phyloP scores from a whole-genome alignment of 2,113 vertebrate genomes.

The Seriola rivoliana region DNA sequence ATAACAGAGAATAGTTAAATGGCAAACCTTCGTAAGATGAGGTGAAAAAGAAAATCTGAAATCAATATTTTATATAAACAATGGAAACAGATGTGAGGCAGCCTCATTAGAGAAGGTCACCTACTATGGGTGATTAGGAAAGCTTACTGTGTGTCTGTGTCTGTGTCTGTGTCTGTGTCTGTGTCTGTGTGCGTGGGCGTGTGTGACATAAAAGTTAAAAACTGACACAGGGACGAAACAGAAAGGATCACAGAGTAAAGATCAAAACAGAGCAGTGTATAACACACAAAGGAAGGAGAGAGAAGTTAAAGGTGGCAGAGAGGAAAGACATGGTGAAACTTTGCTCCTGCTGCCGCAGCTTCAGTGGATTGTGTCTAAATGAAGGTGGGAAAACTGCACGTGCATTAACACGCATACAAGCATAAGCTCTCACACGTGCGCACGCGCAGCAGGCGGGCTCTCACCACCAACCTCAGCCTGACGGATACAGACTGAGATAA shows the following conservation, averaged over 20 bases:
- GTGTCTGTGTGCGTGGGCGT: not conserved
- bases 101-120: constrained; percentile 21
- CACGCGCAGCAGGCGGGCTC: constrained; percentile 27
- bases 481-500: constrained; percentile 34
- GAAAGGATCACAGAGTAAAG: constrained; percentile 14
- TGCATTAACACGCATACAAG: constrained; percentile 14
- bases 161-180: not conserved
- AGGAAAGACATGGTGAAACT: not conserved
- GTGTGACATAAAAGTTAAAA: constrained; percentile 21
- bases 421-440: constrained; percentile 36
- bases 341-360: not conserved
- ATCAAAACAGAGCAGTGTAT: constrained; percentile 10
- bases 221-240: not conserved
- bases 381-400: constrained; percentile 18
- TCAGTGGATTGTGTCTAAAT: constrained; percentile 29
- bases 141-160: not conserved
- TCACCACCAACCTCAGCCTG: constrained; percentile 4
- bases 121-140: constrained; percentile 9
- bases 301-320: constrained; percentile 1
- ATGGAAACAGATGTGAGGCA: not conserved
- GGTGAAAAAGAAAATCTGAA: not conserved
- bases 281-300: not conserved
- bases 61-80: not conserved
- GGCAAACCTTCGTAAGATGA: not conserved
- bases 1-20: constrained; percentile 1